These are phyloP conservation scores for Germaria angustata DNA, from an alignment of 2,888 invertebrate species.

Conservation along the genomic window DNA sequence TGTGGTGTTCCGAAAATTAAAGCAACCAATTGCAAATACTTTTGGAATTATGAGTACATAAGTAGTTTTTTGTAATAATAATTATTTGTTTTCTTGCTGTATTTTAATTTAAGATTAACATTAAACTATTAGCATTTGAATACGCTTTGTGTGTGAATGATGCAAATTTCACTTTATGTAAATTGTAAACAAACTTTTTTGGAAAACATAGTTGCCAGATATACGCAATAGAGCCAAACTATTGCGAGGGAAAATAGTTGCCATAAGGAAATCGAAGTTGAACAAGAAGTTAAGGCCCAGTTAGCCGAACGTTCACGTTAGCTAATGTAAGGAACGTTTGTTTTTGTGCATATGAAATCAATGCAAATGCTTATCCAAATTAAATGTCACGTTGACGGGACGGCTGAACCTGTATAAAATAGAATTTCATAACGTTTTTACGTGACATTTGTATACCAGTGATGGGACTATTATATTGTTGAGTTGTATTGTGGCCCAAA, in stretches of 20 bases:
- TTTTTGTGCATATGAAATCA: too few species aligned
- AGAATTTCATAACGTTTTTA: too few species aligned
- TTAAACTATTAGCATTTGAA: slow-evolving; percentile 42
- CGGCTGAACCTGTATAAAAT: too few species aligned
- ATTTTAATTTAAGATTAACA: slow-evolving; percentile 9
- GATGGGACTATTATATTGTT: too few species aligned
- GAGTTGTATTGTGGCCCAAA: too few species aligned
- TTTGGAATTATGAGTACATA: background rate
- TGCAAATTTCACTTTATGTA: background rate
- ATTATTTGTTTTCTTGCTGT: background rate
- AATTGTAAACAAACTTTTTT: slow-evolving; percentile 13
- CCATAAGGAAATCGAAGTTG: background rate
- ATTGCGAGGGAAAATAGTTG: too few species aligned
- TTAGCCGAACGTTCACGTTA: too few species aligned
- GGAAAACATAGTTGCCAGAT: background rate
- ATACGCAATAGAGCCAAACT: background rate
- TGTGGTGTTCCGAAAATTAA: background rate
- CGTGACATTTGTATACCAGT: too few species aligned
- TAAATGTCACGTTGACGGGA: too few species aligned
- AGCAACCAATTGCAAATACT: background rate
- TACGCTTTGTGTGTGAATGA: background rate
- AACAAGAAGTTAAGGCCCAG: too few species aligned
- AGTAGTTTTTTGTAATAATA: background rate
- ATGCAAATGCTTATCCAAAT: too few species aligned
- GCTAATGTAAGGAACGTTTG: too few species aligned